Evolutionary conservation across 2,888 invertebrate species (phyloP).

Genomic region (Macrosiphum euphorbiae): DNA sequence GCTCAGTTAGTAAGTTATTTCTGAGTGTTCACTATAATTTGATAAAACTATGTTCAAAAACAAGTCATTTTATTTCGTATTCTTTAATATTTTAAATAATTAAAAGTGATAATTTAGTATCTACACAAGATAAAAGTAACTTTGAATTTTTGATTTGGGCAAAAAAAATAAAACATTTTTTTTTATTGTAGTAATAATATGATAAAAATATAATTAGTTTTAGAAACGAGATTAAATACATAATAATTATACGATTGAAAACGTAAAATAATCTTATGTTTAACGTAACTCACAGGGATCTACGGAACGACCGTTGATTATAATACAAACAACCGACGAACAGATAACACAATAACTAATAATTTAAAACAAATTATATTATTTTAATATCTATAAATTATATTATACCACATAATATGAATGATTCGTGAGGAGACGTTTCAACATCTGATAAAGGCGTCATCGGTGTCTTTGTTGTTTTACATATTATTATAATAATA

Average conservation of each 20-base stretch:
- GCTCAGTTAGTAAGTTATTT: neutral
- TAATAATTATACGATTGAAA: neutral
- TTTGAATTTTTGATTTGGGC: neutral
- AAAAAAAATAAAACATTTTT: neutral
- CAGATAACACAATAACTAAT: neutral
- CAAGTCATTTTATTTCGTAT: neutral
- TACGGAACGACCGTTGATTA: neutral
- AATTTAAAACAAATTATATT: neutral
- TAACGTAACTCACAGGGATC: neutral
- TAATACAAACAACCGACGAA: neutral
- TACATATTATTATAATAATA: neutral
- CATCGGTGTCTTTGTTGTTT: neutral
- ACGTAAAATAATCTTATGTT: neutral
- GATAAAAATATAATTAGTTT: neutral
- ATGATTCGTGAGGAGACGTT: slow-evolving; percentile 9
- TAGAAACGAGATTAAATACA: neutral
- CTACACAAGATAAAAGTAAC: neutral
- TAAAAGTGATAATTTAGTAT: neutral
- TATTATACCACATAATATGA: neutral
- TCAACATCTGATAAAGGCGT: neutral
- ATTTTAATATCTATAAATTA: too few species aligned
- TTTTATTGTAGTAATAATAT: neutral
- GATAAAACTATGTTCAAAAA: slow-evolving; percentile 19
- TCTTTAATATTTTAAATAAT: neutral
- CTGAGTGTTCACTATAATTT: neutral